phyloP scores from a whole-genome alignment of 2,888 invertebrate genomes.

The Polyommatus icarus region DNA sequence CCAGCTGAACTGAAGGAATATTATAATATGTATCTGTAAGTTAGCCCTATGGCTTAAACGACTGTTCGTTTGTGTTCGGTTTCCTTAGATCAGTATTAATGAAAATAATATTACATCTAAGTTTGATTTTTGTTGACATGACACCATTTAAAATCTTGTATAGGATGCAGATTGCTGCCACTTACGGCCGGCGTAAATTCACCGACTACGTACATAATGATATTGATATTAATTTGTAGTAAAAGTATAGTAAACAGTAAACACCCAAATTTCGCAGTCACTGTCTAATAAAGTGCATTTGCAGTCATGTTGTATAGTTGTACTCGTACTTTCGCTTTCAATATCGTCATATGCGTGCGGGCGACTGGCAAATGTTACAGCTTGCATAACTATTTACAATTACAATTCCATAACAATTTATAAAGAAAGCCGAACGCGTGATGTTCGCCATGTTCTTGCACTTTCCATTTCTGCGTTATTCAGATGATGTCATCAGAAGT shows the following conservation, averaged over 20 bases:
- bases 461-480: constrained; percentile 35
- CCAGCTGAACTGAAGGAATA: too few relatives aligned
- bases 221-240: not conserved
- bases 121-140: too few relatives aligned
- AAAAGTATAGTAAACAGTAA: not conserved
- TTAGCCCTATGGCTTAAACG: too few relatives aligned
- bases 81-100: too few relatives aligned
- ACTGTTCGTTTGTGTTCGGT: too few relatives aligned
- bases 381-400: constrained; percentile 38
- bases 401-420: constrained; percentile 31
- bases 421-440: constrained; percentile 24
- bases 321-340: constrained; percentile 7
- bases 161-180: too few relatives aligned
- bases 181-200: too few relatives aligned
- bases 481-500: constrained; percentile 19
- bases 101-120: too few relatives aligned
- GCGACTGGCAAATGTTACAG: constrained; percentile 39
- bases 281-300: not conserved
- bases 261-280: not conserved
- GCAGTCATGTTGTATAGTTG: not conserved
- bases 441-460: constrained; percentile 26
- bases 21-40: too few relatives aligned
- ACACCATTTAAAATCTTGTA: too few relatives aligned
- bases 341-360: constrained; percentile 33
- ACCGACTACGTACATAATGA: too few relatives aligned